A percentile compares a stretch with the other conserved stretches of the same genome.
phyloP scores from a whole-genome alignment of 2,888 invertebrate species.

The Tethea ocularis region DNA sequence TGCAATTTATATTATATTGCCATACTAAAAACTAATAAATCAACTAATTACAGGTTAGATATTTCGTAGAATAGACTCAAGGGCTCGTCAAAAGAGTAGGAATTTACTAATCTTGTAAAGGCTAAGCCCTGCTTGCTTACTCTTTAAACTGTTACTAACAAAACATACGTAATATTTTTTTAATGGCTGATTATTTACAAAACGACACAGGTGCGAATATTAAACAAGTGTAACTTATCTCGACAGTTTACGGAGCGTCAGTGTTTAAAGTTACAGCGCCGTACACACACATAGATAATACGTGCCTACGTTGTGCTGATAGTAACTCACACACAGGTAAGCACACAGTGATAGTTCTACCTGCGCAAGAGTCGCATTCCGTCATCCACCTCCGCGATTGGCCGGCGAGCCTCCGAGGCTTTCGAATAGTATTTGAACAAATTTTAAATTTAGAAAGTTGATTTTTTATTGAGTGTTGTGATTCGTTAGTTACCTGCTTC shows the following conservation, averaged over 20 bases:
- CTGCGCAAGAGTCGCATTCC: constrained; percentile 82
- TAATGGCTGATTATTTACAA: background rate
- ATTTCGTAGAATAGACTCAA: too few relatives aligned
- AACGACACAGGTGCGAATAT: background rate
- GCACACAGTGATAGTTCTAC: constrained; percentile 55
- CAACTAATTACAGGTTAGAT: too few relatives aligned
- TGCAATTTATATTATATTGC: too few relatives aligned
- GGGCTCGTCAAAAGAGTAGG: too few relatives aligned
- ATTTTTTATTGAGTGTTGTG: constrained; percentile 46
- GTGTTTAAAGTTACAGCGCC: constrained; percentile 14
- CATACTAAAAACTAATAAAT: too few relatives aligned
- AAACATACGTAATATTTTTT: background rate
- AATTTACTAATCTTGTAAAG: too few relatives aligned
- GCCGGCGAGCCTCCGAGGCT: constrained; percentile 70
- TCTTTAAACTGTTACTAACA: too few relatives aligned
- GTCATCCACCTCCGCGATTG: constrained; percentile 72
- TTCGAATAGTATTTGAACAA: constrained; percentile 39
- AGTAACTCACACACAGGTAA: constrained; percentile 54
- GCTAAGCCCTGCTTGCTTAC: too few relatives aligned
- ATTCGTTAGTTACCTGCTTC: constrained; percentile 24
- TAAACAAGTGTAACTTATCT: constrained; percentile 3
- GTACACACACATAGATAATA: constrained; percentile 40
- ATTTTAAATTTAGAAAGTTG: constrained; percentile 71
- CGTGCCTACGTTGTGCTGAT: constrained; percentile 59
- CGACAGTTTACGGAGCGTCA: constrained; percentile 1